These are phyloP conservation scores for Blomia tropicalis DNA, from an alignment of 2,888 invertebrate genomes.

Conservation along the genomic window DNA sequence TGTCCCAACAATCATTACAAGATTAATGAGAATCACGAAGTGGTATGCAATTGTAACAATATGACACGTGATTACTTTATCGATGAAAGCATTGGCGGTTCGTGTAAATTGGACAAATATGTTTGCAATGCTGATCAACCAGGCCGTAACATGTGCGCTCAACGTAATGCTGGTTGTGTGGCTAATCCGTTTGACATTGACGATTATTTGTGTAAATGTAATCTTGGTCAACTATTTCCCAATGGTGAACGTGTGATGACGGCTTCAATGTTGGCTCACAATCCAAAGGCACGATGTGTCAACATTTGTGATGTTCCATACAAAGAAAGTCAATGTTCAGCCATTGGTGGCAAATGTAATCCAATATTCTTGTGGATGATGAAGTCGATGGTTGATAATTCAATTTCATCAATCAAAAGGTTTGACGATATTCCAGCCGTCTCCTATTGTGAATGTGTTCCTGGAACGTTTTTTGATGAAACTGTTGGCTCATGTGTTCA, in stretches of 20 bases:
- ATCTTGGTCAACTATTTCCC: neutral
- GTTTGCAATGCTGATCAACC: neutral
- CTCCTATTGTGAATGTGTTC: neutral
- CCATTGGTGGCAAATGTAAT: conserved; percentile 6
- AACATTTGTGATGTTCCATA: conserved; percentile 1
- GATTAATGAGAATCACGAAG: neutral
- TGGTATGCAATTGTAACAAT: neutral
- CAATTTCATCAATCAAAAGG: neutral
- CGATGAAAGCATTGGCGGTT: neutral
- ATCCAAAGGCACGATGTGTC: neutral
- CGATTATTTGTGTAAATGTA: neutral
- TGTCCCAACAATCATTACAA: neutral
- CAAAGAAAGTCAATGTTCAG: neutral
- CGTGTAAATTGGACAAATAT: neutral
- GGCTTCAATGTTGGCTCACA: neutral
- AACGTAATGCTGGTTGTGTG: neutral
- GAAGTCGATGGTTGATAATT: no score
- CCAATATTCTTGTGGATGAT: neutral
- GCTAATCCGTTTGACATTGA: neutral
- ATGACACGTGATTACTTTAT: neutral
- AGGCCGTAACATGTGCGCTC: neutral
- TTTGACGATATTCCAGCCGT: neutral
- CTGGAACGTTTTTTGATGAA: neutral
- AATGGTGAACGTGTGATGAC: neutral
- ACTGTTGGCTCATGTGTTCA: neutral